phyloP scores from a whole-genome alignment of 2,888 invertebrate species.

The Taenaris catops region DNA sequence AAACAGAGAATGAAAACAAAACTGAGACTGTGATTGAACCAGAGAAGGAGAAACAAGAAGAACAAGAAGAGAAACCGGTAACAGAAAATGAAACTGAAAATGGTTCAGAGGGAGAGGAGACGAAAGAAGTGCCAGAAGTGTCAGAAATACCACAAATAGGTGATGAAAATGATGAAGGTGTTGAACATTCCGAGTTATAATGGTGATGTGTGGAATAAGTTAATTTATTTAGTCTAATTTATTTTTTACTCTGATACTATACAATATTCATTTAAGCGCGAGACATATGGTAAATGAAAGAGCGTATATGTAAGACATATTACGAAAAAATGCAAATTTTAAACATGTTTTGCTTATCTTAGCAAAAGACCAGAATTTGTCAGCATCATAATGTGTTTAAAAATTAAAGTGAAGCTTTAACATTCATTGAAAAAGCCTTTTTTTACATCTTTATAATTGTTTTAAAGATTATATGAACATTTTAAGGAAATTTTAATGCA shows the following conservation, averaged over 20 bases:
- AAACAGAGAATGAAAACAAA: constrained; percentile 60
- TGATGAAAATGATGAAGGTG: constrained; percentile 36
- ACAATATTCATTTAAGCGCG: neutral
- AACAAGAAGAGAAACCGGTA: constrained; percentile 40
- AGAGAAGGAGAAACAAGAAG: constrained; percentile 35
- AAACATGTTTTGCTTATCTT: too few species aligned
- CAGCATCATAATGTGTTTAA: too few species aligned
- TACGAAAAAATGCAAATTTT: too few species aligned
- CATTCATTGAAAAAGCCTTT: too few species aligned
- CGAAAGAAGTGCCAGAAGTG: constrained; percentile 37
- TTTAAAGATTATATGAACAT: too few species aligned
- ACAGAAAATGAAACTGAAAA: constrained; percentile 33
- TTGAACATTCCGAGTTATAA: constrained; percentile 77
- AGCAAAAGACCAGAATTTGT: too few species aligned
- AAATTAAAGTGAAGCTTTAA: too few species aligned
- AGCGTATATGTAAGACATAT: too few species aligned
- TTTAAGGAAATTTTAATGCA: too few species aligned
- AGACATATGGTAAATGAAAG: too few species aligned
- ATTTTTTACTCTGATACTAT: constrained; percentile 46
- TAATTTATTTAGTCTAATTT: constrained; percentile 67
- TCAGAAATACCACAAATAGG: constrained; percentile 44
- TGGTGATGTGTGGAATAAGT: constrained; percentile 44
- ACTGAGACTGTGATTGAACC: constrained; percentile 50
- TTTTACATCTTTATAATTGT: too few species aligned
- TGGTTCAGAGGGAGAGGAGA: constrained; percentile 26